Evolutionary conservation across 53 echinoderm and acorn worm genomes (phyloP).

Genomic region (Arbacia lixula): DNA sequence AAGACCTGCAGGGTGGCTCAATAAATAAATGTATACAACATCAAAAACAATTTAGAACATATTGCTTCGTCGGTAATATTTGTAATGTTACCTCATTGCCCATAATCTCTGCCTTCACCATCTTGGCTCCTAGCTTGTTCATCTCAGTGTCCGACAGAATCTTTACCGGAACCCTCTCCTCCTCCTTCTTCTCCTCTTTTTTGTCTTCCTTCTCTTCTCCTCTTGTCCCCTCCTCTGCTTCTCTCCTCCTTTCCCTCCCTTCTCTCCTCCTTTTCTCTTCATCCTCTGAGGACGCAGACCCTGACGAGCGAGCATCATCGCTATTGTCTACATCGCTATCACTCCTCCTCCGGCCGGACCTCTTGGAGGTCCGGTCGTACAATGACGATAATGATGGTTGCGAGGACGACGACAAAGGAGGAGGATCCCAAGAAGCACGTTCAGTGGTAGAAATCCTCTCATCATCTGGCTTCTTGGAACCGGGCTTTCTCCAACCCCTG

Average conservation of each 20-base stretch:
- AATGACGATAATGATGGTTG: not conserved
- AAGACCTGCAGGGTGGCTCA: too few species aligned
- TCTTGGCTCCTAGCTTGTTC: slow-evolving; percentile 95
- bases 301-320: slow-evolving; percentile 30
- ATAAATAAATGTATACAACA: too few species aligned
- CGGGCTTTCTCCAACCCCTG: slow-evolving; percentile 57
- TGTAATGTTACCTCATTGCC: slow-evolving; percentile 94
- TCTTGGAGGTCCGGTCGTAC: too few species aligned
- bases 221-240: not conserved
- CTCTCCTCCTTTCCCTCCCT: not conserved
- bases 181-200: not conserved
- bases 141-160: slow-evolving; percentile 84
- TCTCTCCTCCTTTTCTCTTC: too few species aligned
- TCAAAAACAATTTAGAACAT: too few species aligned
- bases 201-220: not conserved
- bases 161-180: slow-evolving; percentile 34
- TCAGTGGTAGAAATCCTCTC: slow-evolving; percentile 3
- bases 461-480: slow-evolving; percentile 21
- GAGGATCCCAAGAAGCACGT: slow-evolving; percentile 30
- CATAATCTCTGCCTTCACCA: slow-evolving; percentile 95
- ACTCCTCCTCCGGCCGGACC: slow-evolving; percentile 22
- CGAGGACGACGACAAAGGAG: too few species aligned
- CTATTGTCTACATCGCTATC: slow-evolving; percentile 18
- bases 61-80: too few species aligned
- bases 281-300: slow-evolving; percentile 10